A percentile compares a stretch with the other conserved stretches of the same genome.
phyloP scores from a whole-genome alignment of 1,140 invertebrate genomes.

The Sminthurinus signatus region DNA sequence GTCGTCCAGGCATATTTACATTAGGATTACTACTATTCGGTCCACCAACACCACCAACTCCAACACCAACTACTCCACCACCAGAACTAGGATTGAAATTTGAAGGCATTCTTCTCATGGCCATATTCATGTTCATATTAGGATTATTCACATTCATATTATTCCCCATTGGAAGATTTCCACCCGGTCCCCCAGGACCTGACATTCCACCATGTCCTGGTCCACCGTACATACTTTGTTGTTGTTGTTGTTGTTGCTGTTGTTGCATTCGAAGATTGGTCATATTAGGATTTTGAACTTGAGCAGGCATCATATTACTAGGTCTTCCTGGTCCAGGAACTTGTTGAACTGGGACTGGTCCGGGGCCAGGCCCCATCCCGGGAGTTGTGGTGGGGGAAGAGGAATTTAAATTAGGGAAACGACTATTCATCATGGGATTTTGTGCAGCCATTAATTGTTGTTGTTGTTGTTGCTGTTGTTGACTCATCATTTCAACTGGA shows the following conservation, averaged over 20 bases:
- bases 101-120: constrained; percentile 4
- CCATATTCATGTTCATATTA: background rate
- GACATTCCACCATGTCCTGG: background rate
- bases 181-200: background rate
- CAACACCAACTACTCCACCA: no score
- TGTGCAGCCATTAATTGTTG: constrained; percentile 47
- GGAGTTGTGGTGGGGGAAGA: background rate
- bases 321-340: background rate
- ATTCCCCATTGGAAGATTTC: background rate
- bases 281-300: constrained; percentile 5
- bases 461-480: no score
- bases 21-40: no score
- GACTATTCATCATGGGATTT: constrained; percentile 47
- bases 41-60: no score
- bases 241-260: no score
- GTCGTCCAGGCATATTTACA: background rate
- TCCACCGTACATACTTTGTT: constrained; percentile 1
- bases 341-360: background rate
- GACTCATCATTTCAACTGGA: no score
- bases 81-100: background rate
- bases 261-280: background rate
- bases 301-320: background rate
- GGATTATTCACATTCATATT: constrained; percentile 1
- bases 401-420: constrained; percentile 5
- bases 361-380: background rate